Conservation (phyloP, 2,113 vertebrate genomes). For the Peromyscus leucopus region DNA sequence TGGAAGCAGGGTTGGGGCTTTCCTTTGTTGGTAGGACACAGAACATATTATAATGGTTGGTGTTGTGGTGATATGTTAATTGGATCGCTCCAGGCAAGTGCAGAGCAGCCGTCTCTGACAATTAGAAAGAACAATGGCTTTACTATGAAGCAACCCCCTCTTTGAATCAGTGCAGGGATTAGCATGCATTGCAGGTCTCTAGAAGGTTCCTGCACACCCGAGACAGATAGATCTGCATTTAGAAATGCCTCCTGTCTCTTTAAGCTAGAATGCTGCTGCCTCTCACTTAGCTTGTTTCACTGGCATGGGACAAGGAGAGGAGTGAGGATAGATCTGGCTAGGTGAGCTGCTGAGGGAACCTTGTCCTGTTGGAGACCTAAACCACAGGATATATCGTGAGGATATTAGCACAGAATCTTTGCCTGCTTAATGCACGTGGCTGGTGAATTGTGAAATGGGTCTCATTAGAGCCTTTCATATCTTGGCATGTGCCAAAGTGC, state of each 20-base stretch:
- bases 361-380: slow-evolving; percentile 4
- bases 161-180: slow-evolving; percentile 72
- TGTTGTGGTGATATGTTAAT: slow-evolving; percentile 86
- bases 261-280: not conserved
- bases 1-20: slow-evolving; percentile 68
- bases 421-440: slow-evolving; percentile 77
- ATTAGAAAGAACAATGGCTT: slow-evolving; percentile 87
- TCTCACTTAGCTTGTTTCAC: slow-evolving; percentile 18
- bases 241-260: slow-evolving; percentile 70
- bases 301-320: not conserved
- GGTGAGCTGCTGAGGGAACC: not conserved
- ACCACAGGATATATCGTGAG: slow-evolving; percentile 3
- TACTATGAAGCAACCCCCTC: slow-evolving; percentile 72
- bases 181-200: slow-evolving; percentile 81
- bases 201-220: slow-evolving; percentile 71
- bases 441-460: slow-evolving; percentile 82
- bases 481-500: slow-evolving; percentile 82
- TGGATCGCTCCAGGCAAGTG: slow-evolving; percentile 88
- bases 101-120: slow-evolving; percentile 86
- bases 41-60: slow-evolving; percentile 83
- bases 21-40: slow-evolving; percentile 76
- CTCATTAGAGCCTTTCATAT: slow-evolving; percentile 83
- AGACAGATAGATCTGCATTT: slow-evolving; percentile 48
- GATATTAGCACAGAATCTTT: slow-evolving; percentile 66
- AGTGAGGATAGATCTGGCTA: slow-evolving; percentile 1